These are phyloP conservation scores for Chouioia cunea DNA, from an alignment of 2,888 invertebrate genomes.

Conservation along the genomic window DNA sequence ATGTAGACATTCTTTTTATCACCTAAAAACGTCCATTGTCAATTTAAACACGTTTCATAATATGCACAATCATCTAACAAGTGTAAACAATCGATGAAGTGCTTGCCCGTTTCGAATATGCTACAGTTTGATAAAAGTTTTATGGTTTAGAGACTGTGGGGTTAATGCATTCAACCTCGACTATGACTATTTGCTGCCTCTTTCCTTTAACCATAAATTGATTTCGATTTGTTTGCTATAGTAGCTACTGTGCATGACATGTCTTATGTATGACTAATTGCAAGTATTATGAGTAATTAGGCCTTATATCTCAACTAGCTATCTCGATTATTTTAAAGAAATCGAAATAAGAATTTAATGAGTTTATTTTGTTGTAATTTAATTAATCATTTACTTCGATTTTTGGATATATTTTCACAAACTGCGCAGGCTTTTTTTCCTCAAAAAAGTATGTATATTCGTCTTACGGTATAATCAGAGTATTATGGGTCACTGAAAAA, in stretches of 20 bases:
- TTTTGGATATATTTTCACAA: no score
- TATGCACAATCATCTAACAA: slow-evolving; percentile 30
- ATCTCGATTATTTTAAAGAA: no score
- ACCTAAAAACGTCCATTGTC: not conserved
- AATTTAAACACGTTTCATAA: slow-evolving; percentile 14
- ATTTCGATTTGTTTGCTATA: slow-evolving; percentile 39
- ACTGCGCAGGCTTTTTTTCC: no score
- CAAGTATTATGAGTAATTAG: slow-evolving; percentile 26
- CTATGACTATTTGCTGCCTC: slow-evolving; percentile 18
- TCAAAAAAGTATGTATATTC: no score
- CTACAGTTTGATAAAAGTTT: slow-evolving; percentile 30
- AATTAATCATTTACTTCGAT: no score
- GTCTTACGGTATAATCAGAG: no score
- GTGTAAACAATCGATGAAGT: not conserved
- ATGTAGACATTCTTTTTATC: no score
- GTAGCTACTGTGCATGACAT: slow-evolving; percentile 16
- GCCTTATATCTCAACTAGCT: no score
- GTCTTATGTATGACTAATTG: slow-evolving; percentile 22
- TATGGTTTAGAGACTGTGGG: not conserved
- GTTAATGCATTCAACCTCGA: not conserved
- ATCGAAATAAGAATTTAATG: no score
- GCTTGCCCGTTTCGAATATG: no score
- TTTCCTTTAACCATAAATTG: slow-evolving; percentile 26
- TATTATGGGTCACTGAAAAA: no score
- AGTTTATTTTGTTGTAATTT: no score